Conservation (phyloP, 1,140 invertebrate genomes). For the Venturia canescens region DNA sequence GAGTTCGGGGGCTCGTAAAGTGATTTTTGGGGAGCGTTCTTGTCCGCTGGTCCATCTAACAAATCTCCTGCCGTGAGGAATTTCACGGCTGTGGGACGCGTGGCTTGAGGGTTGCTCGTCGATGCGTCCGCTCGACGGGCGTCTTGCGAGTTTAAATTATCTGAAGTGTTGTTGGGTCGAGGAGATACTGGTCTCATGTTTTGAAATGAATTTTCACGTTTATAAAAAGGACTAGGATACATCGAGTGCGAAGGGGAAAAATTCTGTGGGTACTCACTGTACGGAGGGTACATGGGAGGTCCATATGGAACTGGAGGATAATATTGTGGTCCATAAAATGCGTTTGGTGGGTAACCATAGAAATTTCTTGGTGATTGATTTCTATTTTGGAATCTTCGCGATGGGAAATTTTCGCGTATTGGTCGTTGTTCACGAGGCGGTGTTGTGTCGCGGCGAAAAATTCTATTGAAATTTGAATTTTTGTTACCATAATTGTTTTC, state of each 20-base stretch:
- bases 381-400: neutral
- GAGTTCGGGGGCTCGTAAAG: too few species aligned
- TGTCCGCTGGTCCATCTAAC: too few species aligned
- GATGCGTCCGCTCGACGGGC: neutral
- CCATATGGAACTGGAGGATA: neutral
- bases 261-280: neutral
- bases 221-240: neutral
- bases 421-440: neutral
- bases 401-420: neutral
- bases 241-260: neutral
- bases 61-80: neutral
- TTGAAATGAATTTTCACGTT: too few species aligned
- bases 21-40: too few species aligned
- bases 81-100: neutral
- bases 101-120: neutral
- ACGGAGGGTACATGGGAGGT: neutral
- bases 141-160: neutral
- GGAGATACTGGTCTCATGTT: neutral
- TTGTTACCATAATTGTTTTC: neutral
- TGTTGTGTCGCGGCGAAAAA: neutral
- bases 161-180: neutral
- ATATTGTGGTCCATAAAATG: neutral
- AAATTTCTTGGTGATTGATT: neutral
- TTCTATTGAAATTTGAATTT: neutral
- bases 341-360: neutral